Evolutionary conservation across 2,888 invertebrate genomes (phyloP).

Genomic region (Lithophane semibrunnea): DNA sequence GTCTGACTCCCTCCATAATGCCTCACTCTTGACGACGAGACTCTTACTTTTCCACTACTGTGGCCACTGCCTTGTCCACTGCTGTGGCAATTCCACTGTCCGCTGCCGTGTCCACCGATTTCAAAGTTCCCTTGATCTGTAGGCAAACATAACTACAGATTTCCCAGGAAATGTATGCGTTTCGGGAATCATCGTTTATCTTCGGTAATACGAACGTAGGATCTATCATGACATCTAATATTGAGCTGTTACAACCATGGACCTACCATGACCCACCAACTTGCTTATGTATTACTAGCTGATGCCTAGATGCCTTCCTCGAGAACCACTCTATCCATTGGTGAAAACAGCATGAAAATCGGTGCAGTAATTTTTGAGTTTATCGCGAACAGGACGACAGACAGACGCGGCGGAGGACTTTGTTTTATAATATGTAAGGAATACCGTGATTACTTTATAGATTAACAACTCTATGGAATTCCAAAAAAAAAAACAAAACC

Average conservation of each 20-base stretch:
- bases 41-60: conserved; percentile 13
- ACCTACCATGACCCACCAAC: neutral
- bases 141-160: conserved; percentile 1
- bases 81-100: neutral
- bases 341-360: too few species aligned
- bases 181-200: neutral
- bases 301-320: too few species aligned
- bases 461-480: too few species aligned
- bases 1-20: conserved; percentile 27
- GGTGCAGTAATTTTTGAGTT: too few species aligned
- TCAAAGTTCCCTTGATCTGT: conserved; percentile 74
- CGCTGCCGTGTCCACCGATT: conserved; percentile 53
- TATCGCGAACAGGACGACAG: too few species aligned
- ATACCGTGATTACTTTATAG: too few species aligned
- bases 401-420: too few species aligned
- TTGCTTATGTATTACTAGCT: neutral
- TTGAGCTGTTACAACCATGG: neutral
- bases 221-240: neutral
- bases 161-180: neutral
- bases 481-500: too few species aligned
- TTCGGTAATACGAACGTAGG: neutral
- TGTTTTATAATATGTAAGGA: too few species aligned
- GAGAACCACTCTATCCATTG: too few species aligned
- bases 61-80: conserved; percentile 35
- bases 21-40: neutral